Evolutionary conservation across 2,797 vertebrate genomes (phyloP).

Genomic region (Tenualosa thibaudeaui): DNA sequence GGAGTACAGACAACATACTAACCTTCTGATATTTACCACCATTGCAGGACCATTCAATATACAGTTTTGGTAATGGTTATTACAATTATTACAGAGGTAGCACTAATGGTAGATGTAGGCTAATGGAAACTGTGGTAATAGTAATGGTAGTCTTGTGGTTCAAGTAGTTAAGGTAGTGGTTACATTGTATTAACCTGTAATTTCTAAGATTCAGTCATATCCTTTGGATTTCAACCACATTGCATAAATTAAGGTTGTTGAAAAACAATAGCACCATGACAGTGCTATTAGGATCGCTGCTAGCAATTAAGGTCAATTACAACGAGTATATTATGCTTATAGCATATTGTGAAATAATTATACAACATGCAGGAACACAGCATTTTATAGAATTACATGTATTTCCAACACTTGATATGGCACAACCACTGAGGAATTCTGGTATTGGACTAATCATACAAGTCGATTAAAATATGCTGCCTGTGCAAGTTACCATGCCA

Average conservation of each 20-base stretch:
- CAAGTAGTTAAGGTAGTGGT: not conserved
- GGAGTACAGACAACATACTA: not conserved
- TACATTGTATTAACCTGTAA: not conserved
- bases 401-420: too few species aligned
- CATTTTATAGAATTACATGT: not conserved
- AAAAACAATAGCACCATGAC: too few species aligned
- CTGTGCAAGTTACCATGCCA: not conserved
- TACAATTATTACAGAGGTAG: not conserved
- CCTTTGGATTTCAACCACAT: not conserved
- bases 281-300: too few species aligned
- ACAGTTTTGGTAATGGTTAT: not conserved
- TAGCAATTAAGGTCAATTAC: too few species aligned
- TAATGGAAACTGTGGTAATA: not conserved
- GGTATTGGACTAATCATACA: not conserved
- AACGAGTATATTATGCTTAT: too few species aligned
- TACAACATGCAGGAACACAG: not conserved
- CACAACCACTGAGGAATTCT: not conserved
- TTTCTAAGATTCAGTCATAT: not conserved
- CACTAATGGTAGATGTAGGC: not conserved
- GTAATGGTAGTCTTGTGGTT: not conserved
- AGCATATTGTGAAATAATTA: too few species aligned
- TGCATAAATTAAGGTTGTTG: too few species aligned
- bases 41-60: not conserved
- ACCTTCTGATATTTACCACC: not conserved
- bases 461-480: not conserved